Base-by-base conservation (phyloP, 1,140 invertebrate species). In the Cyclina sinensis region DNA sequence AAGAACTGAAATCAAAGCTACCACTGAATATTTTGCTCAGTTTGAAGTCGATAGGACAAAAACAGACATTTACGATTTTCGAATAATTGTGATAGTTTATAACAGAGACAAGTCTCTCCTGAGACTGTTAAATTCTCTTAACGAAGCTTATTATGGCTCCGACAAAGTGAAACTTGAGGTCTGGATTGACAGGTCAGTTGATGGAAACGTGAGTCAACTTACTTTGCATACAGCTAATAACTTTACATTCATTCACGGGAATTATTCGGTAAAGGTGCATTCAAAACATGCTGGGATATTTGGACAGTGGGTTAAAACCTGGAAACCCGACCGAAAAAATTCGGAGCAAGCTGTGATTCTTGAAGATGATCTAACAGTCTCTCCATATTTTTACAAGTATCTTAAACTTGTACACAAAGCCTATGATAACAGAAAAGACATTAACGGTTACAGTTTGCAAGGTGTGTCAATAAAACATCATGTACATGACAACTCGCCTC, bases 281-380 rank as follows among this genome's bases (percentile, higher is more conserved):
- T 1, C 73, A 0, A 57, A 70, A 14, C 90, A 92, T 57, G 92
- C 89, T 0, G 91, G 91, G n/a, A 74, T 92, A 11, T 59, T 86
- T 30, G 92, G 92, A 14, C 92, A 93, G 79, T 93, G 92, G 92
- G 24, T 93, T 14, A 39, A 68, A n/a, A 54, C 51, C 3, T 54
- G 51, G 51, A 54, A 54, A 54, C 51, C 51, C 4, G 21, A 54
- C 4, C 21, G 3, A 3, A 18, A 18, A 43, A 43, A 14, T 0
- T 18, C 21, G 3, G 80, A 82, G 46, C 43, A 68, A 14, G 59
- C 54, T 12, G 80, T 68, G 21, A 82, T 82, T 37, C 30, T 82
- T 27, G 80, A 82, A 46, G 80, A 82, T 59, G 57, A 82, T 51
- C n/a, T 82, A 14, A 82, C 80, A 46, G 80, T 82, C 2, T 82